Percentiles rank a stretch among this genome's conserved stretches.
Conservation (phyloP, 2,797 vertebrate genomes). For the Muscicapa comitata region DNA sequence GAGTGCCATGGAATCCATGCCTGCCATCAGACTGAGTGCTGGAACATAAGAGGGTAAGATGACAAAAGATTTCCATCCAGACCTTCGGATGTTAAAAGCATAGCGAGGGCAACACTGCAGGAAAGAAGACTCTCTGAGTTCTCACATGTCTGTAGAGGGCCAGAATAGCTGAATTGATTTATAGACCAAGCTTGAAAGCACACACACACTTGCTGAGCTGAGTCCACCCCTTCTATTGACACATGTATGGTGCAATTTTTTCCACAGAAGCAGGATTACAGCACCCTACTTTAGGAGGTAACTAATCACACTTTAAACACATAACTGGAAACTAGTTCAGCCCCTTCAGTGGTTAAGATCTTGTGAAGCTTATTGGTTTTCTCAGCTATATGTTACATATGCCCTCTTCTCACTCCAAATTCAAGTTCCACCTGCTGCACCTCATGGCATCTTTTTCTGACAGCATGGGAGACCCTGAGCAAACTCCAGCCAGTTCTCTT, state of each 20-base stretch:
- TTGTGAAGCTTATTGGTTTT: background rate
- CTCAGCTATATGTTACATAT: background rate
- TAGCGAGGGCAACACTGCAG: accelerated
- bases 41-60: background rate
- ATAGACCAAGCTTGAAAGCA: background rate
- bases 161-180: background rate
- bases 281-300: background rate
- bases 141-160: background rate
- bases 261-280: background rate
- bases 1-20: background rate
- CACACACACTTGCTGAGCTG: background rate
- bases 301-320: background rate
- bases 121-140: background rate
- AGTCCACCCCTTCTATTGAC: background rate
- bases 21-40: background rate
- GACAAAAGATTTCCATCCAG: accelerated
- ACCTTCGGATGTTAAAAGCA: background rate
- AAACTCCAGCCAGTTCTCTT: background rate
- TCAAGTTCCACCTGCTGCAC: background rate
- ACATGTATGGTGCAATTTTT: background rate
- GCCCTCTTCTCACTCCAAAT: background rate
- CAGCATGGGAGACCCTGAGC: background rate
- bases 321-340: background rate
- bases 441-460: background rate
- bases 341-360: background rate